phyloP scores from a whole-genome alignment of 2,113 vertebrate species.

The Saguinus imperator region DNA sequence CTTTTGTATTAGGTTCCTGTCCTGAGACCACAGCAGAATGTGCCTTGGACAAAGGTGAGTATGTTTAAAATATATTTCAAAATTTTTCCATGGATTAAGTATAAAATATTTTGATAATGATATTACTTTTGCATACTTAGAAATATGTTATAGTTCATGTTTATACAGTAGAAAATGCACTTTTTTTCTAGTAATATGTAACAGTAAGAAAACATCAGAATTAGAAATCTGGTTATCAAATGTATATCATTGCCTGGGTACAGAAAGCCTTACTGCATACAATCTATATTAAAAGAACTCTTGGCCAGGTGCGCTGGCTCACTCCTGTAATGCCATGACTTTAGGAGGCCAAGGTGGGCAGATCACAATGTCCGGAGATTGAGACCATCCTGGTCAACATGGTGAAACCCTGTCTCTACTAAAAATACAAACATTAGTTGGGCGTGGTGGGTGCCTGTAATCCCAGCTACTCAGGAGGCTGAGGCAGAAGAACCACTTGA shows the following conservation, averaged over 20 bases:
- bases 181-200: neutral
- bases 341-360: too few species aligned
- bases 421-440: too few species aligned
- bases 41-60: conserved; percentile 92
- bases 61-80: neutral
- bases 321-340: too few species aligned
- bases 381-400: too few species aligned
- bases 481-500: too few species aligned
- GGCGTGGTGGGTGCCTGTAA: too few species aligned
- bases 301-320: too few species aligned
- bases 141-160: neutral
- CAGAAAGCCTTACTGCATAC: neutral
- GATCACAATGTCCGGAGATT: too few species aligned
- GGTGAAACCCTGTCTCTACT: too few species aligned
- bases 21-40: conserved; percentile 95
- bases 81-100: neutral
- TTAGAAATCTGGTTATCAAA: neutral
- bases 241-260: neutral
- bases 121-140: neutral
- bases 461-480: too few species aligned
- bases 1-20: conserved; percentile 89
- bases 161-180: neutral
- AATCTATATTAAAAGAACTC: neutral
- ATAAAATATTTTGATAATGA: neutral
- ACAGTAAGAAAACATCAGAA: neutral